Evolutionary conservation across 2,113 vertebrate genomes (phyloP).

Genomic region (Lophura nycthemera): DNA sequence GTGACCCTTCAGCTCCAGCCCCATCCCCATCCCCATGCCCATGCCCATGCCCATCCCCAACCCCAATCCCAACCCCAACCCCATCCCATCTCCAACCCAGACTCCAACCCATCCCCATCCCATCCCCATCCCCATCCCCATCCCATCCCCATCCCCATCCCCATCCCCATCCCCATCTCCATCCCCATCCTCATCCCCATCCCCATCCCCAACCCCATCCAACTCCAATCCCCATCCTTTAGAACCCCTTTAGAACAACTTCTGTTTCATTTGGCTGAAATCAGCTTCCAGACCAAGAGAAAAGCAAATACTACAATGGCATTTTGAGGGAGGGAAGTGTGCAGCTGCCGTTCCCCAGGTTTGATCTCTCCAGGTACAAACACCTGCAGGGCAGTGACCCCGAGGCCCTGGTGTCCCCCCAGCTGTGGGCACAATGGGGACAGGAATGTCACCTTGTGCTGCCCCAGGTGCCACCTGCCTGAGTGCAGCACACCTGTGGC

Average conservation of each 20-base stretch:
- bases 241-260: accelerated
- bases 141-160: no score
- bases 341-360: accelerated
- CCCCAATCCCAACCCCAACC: no score
- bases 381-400: neutral
- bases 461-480: neutral
- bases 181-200: no score
- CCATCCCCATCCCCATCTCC: accelerated
- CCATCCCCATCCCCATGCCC: no score
- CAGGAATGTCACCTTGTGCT: neutral
- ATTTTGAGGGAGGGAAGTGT: neutral
- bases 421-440: neutral
- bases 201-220: no score
- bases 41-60: no score
- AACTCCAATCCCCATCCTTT: neutral
- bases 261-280: neutral
- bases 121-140: no score
- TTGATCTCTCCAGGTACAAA: neutral
- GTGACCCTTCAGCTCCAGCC: neutral
- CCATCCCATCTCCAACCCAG: no score
- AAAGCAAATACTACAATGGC: neutral
- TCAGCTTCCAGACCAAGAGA: accelerated
- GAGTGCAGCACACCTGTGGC: neutral
- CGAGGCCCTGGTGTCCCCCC: accelerated
- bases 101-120: no score